Conservation (phyloP, 1,140 invertebrate species). For the Augochlora pura region DNA sequence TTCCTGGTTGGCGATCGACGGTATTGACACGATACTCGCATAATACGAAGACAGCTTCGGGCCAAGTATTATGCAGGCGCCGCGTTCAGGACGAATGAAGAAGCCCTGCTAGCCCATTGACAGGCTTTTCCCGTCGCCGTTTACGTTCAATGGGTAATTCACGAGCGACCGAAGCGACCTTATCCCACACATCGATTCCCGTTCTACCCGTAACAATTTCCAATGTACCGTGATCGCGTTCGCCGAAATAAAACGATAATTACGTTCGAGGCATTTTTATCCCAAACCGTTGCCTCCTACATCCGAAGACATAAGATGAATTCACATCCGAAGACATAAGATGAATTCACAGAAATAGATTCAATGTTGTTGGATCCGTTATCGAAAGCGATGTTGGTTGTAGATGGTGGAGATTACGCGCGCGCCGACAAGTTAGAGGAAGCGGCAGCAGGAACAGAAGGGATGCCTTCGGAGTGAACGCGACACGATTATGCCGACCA, state of each 20-base stretch:
- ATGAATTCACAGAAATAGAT: no score
- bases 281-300: no score
- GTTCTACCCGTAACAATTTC: neutral
- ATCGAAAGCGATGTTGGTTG: no score
- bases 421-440: neutral
- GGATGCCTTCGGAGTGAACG: conserved; percentile 7
- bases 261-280: no score
- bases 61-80: conserved; percentile 41
- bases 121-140: conserved; percentile 32
- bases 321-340: no score
- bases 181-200: conserved; percentile 21
- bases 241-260: no score
- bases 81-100: conserved; percentile 11
- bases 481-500: conserved; percentile 54
- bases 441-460: conserved; percentile 16
- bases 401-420: neutral
- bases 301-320: no score
- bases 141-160: conserved; percentile 39
- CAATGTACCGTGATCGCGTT: no score
- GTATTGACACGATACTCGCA: conserved; percentile 8
- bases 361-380: no score
- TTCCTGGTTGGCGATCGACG: neutral
- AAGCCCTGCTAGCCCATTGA: conserved; percentile 28
- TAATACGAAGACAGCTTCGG: conserved; percentile 28
- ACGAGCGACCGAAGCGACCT: conserved; percentile 26